These are phyloP conservation scores for Dromaius novaehollandiae DNA, from an alignment of 2,113 vertebrate genomes.

Conservation along the genomic window DNA sequence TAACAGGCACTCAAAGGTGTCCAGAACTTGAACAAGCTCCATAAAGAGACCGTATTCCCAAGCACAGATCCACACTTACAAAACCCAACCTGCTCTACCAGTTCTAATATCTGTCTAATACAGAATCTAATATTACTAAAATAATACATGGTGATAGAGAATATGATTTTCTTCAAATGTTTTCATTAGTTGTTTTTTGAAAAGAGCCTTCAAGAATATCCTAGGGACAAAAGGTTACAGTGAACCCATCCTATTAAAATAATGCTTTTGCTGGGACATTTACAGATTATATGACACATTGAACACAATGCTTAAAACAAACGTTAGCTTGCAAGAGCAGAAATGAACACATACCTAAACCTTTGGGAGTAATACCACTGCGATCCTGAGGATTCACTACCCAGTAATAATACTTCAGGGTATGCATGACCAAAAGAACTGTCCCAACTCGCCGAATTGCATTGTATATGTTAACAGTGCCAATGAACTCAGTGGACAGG, in stretches of 20 bases:
- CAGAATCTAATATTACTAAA: neutral
- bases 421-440: constrained; percentile 94
- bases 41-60: neutral
- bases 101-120: neutral
- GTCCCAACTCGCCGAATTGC: constrained; percentile 93
- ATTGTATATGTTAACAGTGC: constrained; percentile 95
- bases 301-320: neutral
- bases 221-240: neutral
- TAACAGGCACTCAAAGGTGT: neutral
- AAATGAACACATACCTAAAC: constrained; percentile 79
- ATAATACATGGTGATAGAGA: neutral
- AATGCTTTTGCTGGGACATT: neutral
- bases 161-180: neutral
- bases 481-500: constrained; percentile 94
- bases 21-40: neutral
- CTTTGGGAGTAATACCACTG: constrained; percentile 93
- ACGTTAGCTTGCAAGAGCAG: neutral
- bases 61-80: neutral
- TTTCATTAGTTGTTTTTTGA: neutral
- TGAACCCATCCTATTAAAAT: neutral
- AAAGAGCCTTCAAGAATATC: neutral
- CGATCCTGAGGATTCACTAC: constrained; percentile 93
- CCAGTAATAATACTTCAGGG: constrained; percentile 98
- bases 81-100: neutral
- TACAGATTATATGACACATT: neutral